These are phyloP conservation scores for Diuraphis noxia DNA, from an alignment of 1,140 invertebrate genomes.

Conservation along the genomic window DNA sequence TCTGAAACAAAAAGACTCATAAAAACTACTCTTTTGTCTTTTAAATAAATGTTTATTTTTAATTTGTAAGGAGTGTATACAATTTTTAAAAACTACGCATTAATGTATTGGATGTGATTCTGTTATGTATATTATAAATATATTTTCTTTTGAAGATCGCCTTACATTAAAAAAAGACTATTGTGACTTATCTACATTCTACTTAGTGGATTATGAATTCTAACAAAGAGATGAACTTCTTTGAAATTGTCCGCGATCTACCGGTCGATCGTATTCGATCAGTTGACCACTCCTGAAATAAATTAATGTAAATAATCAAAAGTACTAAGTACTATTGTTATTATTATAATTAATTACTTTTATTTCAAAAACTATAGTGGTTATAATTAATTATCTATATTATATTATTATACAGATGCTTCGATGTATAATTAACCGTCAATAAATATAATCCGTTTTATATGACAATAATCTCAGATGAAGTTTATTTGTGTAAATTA, in stretches of 20 bases:
- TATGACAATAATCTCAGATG: neutral
- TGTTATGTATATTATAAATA: neutral
- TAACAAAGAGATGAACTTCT: neutral
- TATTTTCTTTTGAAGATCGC: neutral
- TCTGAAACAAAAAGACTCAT: slow-evolving; percentile 27
- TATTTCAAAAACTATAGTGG: neutral
- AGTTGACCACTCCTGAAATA: neutral
- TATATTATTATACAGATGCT: neutral
- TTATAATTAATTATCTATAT: neutral
- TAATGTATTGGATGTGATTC: neutral
- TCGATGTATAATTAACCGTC: neutral
- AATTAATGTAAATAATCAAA: neutral
- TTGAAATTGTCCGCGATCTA: neutral
- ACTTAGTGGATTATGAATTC: neutral
- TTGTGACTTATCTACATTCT: neutral
- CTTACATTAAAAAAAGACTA: neutral
- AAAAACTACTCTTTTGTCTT: slow-evolving; percentile 26
- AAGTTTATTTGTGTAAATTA: slow-evolving; percentile 16
- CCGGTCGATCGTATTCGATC: neutral
- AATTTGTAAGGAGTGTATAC: neutral
- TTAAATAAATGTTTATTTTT: slow-evolving; percentile 26
- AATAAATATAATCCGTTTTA: slow-evolving; percentile 6
- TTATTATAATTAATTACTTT: neutral
- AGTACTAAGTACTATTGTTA: neutral
- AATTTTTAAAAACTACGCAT: slow-evolving; percentile 5